These are phyloP conservation scores for Paracyprichromis sp. DNA, from an alignment of 2,113 vertebrate genomes.

Conservation along the genomic window DNA sequence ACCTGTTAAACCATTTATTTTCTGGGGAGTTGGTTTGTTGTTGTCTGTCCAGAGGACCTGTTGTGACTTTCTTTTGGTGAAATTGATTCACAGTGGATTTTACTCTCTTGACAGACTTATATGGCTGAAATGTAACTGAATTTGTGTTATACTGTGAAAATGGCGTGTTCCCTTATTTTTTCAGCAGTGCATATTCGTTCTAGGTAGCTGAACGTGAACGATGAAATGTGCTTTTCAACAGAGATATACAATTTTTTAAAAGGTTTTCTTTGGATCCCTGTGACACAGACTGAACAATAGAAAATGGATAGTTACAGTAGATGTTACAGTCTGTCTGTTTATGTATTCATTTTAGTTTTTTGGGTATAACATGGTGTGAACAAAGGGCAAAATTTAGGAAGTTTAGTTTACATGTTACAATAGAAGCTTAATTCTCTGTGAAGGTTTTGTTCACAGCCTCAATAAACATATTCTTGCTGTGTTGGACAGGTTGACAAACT, in stretches of 20 bases:
- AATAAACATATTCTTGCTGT: background rate
- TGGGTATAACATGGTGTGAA: background rate
- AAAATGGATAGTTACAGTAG: background rate
- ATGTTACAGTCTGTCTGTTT: background rate
- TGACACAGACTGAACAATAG: background rate
- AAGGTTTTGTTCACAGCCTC: background rate
- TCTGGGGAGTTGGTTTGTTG: background rate
- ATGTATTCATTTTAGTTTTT: background rate
- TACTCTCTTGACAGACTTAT: background rate
- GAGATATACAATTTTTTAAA: background rate
- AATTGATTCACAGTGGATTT: background rate
- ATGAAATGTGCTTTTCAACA: background rate
- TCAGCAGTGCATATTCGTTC: background rate
- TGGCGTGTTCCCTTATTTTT: background rate
- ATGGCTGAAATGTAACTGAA: background rate
- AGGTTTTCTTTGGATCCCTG: background rate
- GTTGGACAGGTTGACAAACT: background rate
- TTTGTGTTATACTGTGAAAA: background rate
- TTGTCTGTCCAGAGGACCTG: background rate
- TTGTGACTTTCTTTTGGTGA: background rate
- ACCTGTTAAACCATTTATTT: background rate
- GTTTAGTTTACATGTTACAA: background rate
- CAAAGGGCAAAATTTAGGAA: background rate
- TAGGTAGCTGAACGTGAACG: accelerated
- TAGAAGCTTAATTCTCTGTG: background rate